Conservation (phyloP, 2,888 invertebrate species). For the Cosmia pyralina region DNA sequence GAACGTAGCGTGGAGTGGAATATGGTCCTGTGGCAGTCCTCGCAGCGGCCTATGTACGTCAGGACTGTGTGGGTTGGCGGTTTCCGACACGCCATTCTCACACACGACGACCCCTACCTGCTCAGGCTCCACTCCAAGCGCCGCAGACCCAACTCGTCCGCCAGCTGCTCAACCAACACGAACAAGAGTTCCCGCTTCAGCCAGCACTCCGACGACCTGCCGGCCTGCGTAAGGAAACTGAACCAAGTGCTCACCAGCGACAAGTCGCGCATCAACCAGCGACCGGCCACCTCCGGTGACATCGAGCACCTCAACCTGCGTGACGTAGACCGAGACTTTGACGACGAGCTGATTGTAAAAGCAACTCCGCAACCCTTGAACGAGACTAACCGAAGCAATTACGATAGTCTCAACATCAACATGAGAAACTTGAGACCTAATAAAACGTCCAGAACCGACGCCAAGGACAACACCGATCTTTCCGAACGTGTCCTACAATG, state of each 20-base stretch:
- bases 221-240: conserved; percentile 76
- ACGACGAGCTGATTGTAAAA: conserved; percentile 78
- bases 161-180: conserved; percentile 70
- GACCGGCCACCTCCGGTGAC: conserved; percentile 70
- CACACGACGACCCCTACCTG: conserved; percentile 91
- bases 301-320: conserved; percentile 80
- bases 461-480: conserved; percentile 82
- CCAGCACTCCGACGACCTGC: conserved; percentile 73
- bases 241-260: conserved; percentile 80
- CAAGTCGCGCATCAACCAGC: conserved; percentile 71
- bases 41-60: conserved; percentile 91
- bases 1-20: conserved; percentile 66
- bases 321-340: conserved; percentile 77
- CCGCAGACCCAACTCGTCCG: conserved; percentile 81
- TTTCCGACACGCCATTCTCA: conserved; percentile 92
- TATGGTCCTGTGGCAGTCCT: conserved; percentile 92
- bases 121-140: conserved; percentile 74
- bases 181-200: conserved; percentile 75
- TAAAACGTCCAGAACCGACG: conserved; percentile 80
- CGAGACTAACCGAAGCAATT: conserved; percentile 71
- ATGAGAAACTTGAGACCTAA: conserved; percentile 83
- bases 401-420: conserved; percentile 70
- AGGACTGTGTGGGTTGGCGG: conserved; percentile 93
- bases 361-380: conserved; percentile 77
- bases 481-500: conserved; percentile 94